phyloP scores from a whole-genome alignment of 2,888 invertebrate genomes.

The Xanthorhoe designata region DNA sequence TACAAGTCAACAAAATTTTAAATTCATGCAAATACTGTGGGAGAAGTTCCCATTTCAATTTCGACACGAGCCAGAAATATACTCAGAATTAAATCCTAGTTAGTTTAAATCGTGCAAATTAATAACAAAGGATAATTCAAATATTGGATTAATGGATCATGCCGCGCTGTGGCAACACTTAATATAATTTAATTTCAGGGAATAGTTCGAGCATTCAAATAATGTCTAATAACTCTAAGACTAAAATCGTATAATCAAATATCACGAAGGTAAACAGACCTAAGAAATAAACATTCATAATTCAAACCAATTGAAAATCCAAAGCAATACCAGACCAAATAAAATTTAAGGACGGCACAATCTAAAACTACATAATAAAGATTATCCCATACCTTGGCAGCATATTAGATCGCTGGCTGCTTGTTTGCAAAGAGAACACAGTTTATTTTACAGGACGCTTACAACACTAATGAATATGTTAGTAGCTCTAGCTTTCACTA shows the following conservation, averaged over 20 bases:
- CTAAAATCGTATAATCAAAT: not conserved
- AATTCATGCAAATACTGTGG: slow-evolving; percentile 14
- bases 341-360: slow-evolving; percentile 43
- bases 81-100: slow-evolving; percentile 7
- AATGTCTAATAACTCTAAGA: not conserved
- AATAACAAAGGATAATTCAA: slow-evolving; percentile 6
- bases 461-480: slow-evolving; percentile 40
- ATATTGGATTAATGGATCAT: slow-evolving; percentile 3
- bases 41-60: slow-evolving; percentile 14
- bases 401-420: slow-evolving; percentile 84
- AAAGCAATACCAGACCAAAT: slow-evolving; percentile 35
- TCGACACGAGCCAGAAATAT: slow-evolving; percentile 14
- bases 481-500: slow-evolving; percentile 32
- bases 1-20: not conserved
- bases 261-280: slow-evolving; percentile 10
- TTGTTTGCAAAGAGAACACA: slow-evolving; percentile 78
- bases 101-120: slow-evolving; percentile 8
- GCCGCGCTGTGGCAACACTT: slow-evolving; percentile 1
- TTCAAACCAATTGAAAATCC: slow-evolving; percentile 36
- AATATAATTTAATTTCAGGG: not conserved
- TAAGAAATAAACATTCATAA: slow-evolving; percentile 20
- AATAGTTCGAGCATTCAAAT: slow-evolving; percentile 1
- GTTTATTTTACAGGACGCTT: slow-evolving; percentile 49
- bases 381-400: slow-evolving; percentile 81
- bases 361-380: slow-evolving; percentile 41